Evolutionary conservation across 92 coral and sea anemone species (phyloP), one percentile per base, ranked within the genome.

Genomic region (Zoanthus gigantus): DNA sequence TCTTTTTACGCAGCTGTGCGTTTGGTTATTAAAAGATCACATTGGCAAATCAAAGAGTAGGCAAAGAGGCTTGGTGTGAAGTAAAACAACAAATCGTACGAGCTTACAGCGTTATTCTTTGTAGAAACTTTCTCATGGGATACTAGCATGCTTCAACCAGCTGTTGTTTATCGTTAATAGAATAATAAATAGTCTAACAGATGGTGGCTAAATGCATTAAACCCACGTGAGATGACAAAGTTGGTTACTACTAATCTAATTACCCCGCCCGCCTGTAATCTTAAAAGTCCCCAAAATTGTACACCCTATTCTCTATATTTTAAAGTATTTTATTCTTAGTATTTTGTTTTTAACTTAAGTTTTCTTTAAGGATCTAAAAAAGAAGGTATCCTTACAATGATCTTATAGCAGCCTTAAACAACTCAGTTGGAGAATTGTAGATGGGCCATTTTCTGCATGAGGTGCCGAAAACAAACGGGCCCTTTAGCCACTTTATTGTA

Each of bases 101-200:
- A 86, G 90, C 82, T 72, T 92, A 91, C 99, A 97, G 96, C 94
- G 98, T 94, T 91, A 92, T 88, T 92, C 98, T 95, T 97, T 97
- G 99, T 97, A 91, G 98, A 80, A 86, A 93, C 90, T 94, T 97
- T 97, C 99, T 92, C 96, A 95, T 97, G 99, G 99, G 98, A 97
- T 97, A 93, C 94, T 91, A 97, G 94, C 99, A 96, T 93, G 95
- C 94, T 90, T 84, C 89, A 85, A 90, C 89, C 99, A 97, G 97
- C 99, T 97, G 99, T 97, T 96, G 97, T 95, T 95, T 97, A 91
- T 97, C 95, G 93, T 92, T 94, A 97, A 97, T 95, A 97, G 98
- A 97, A 97, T 97, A 95, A 95, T 92, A 95, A 97, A 92, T 94
- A 96, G 96, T 93, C 88, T 96, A 93, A 94, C 99, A 97, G 99